These are phyloP conservation scores for Lanistes nyassanus DNA, from an alignment of 1,140 invertebrate species.

Conservation along the genomic window DNA sequence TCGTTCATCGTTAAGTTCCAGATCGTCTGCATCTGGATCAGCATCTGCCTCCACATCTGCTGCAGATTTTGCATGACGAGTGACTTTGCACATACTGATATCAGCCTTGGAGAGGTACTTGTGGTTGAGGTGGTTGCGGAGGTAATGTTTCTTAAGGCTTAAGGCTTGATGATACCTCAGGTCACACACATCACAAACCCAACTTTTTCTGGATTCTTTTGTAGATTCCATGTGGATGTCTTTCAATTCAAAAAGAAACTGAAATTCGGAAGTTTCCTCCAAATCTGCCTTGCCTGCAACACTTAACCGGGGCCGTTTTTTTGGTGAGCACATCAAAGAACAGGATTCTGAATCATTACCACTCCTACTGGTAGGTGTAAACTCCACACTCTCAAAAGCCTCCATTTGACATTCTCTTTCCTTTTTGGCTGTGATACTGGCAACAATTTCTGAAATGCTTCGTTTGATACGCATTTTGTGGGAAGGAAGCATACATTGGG, in stretches of 20 bases:
- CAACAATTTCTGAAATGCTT: slow-evolving; percentile 14
- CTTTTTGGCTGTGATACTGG: slow-evolving; percentile 4
- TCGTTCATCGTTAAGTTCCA: slow-evolving; percentile 2
- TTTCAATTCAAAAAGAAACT: slow-evolving; percentile 53
- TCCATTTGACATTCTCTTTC: slow-evolving; percentile 13
- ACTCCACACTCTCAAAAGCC: not conserved
- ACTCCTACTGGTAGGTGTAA: no score
- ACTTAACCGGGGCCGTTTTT: slow-evolving; percentile 27
- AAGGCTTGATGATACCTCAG: slow-evolving; percentile 70
- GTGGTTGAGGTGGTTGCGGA: slow-evolving; percentile 71
- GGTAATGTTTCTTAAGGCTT: slow-evolving; percentile 71
- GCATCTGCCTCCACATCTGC: slow-evolving; percentile 17
- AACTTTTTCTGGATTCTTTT: slow-evolving; percentile 8
- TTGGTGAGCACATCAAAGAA: slow-evolving; percentile 23
- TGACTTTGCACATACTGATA: slow-evolving; percentile 29
- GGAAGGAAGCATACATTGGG: not conserved
- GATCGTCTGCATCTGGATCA: slow-evolving; percentile 20
- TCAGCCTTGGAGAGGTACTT: slow-evolving; percentile 67
- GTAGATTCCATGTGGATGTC: slow-evolving; percentile 28
- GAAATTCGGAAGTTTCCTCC: slow-evolving; percentile 31
- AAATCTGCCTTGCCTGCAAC: slow-evolving; percentile 35
- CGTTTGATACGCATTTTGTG: not conserved
- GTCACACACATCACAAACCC: slow-evolving; percentile 70
- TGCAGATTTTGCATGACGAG: not conserved
- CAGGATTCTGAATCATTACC: not conserved